These are phyloP conservation scores for Austrolebias charrua DNA, from an alignment of 2,797 vertebrate species.

Conservation along the genomic window DNA sequence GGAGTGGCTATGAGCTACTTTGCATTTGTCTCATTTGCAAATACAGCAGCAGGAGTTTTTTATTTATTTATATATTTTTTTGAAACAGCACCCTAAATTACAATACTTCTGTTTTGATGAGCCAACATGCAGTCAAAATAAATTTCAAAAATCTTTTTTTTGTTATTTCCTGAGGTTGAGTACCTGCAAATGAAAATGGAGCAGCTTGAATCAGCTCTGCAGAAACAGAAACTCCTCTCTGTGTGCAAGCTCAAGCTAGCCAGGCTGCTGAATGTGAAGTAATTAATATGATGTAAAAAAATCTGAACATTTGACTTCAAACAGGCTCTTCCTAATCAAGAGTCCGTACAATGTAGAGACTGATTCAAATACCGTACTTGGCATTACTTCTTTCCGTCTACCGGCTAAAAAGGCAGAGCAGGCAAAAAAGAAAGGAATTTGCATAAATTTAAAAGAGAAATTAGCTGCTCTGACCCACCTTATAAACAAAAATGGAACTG, in stretches of 20 bases:
- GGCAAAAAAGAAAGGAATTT: conserved; percentile 10
- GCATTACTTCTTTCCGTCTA: background rate
- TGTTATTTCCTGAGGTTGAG: conserved; percentile 18
- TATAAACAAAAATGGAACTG: conserved; percentile 29
- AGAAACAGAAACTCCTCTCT: conserved; percentile 3
- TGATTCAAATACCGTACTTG: no score
- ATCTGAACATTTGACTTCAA: background rate
- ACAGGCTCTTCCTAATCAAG: background rate
- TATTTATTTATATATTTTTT: no score
- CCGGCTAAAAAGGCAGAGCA: conserved; percentile 12
- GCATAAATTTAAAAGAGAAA: conserved; percentile 19
- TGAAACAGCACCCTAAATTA: no score
- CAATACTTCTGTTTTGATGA: no score
- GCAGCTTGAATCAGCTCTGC: background rate
- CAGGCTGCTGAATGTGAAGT: background rate
- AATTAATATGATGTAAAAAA: background rate
- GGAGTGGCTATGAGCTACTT: no score
- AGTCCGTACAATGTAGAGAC: no score
- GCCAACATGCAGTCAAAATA: no score
- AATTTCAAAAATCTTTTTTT: background rate
- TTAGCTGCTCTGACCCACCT: conserved; percentile 10
- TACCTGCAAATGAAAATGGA: conserved; percentile 8
- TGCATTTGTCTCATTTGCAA: no score
- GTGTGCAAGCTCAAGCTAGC: conserved; percentile 6
- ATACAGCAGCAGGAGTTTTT: no score